Base-by-base conservation (phyloP, 2,113 vertebrate species). In the Zosterops japonicus region DNA sequence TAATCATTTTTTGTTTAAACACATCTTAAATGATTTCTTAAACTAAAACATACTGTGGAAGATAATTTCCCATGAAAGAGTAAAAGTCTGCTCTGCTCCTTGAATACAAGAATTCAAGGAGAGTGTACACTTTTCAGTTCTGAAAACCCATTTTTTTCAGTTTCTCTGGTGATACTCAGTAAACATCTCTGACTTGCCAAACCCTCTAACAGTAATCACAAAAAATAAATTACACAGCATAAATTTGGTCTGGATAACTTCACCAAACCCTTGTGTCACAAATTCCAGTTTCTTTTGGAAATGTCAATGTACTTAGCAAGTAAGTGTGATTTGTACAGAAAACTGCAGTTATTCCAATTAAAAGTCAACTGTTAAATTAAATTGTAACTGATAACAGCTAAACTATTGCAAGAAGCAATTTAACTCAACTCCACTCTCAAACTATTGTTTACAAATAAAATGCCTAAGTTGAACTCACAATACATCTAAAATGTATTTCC, bases 61-160 rank as follows among this genome's bases (percentile, higher is more conserved):
- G 33, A n/a, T 35, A 61, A 3, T 44, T 36, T 60, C 12, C n/a
- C 14, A 12, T 17, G 16, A 52, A 88, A 86, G 8, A 46, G 0
- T 27, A 88, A 61, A 12, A 86, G 3, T 57, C 23, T 52, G 8
- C 27, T 83, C 36, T n/a, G 14, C 23, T 79, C 71, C 87, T 39
- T 59, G 12, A 86, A 65, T 27, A 59, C 29, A 72, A 77, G 5
- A 90, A 60, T 57, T 56, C 21, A 78, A 68, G 41, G 4, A 36
- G 11, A 52, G 4, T 2, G 5, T 11, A 55, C 7, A 33, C 8
- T 47, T 61, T 28, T 46, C 41, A 53, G 39, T 0, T 0, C 1
- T 83, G 63, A 47, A 83, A 80, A 46, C 29, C 1, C 5, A 8
- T 21, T n/a, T 72, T 67, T 46, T 46, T 27, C 19, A 50, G 12